Base-by-base conservation (phyloP, 2,888 invertebrate genomes). In the Acleris sparsana region DNA sequence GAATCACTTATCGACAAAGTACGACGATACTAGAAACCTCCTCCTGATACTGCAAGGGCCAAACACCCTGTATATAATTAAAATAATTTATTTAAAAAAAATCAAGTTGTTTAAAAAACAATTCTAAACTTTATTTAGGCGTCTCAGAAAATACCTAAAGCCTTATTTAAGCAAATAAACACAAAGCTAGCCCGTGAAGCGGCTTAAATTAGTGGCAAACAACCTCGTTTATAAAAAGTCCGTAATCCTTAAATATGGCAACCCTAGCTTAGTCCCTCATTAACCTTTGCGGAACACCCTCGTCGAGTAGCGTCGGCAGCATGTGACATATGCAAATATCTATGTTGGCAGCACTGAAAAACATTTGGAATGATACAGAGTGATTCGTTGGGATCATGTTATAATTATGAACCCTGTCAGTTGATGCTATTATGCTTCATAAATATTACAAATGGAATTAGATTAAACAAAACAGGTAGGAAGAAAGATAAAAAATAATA, bases 191-290 rank as follows among this genome's bases (percentile, higher is more conserved):
- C 53, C 43, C 11, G 39, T 56, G n/a, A 11, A 25, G 43, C 20
- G n/a, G 60, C 55, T 55, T 65, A 51, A 60, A 64, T 59, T 60
- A 51, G 60, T 65, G 65, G 65, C 16, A 44, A 65, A 65, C 60
- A 62, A 52, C 66, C 33, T 62, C 66, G 52, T 57, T 57, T 53
- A 62, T 39, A 66, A 62, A 66, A 66, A 66, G 60, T 60, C 55
- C 22, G 57, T 62, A 66, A 66, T 66, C 66, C 66, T 66, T 65
- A 62, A 57, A 66, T 62, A 66, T 62, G 56, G 66, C 61, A 53
- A 57, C 66, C 61, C 66, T 53, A 46, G 66, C 61, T 57, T 66
- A 66, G 49, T 49, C 66, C 61, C 66, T 66, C 66, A 66, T 66
- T 66, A 66, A 66, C 61, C 66, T 57, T 55, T 46, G 20, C 22